phyloP scores from a whole-genome alignment of 2,797 vertebrate genomes.

The Coregonus ussuriensis region DNA sequence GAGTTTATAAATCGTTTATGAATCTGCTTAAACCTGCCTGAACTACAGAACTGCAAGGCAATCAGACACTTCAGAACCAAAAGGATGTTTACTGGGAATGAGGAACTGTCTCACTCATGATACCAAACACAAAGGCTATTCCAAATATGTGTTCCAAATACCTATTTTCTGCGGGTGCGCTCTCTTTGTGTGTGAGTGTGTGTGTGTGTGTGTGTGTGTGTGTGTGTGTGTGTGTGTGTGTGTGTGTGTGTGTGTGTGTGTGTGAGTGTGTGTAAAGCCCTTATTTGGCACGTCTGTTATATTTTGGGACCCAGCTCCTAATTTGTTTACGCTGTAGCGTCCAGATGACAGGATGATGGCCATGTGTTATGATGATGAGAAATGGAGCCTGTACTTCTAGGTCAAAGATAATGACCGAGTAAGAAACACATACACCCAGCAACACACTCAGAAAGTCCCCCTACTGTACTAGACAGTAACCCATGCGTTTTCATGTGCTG shows the following conservation, averaged over 20 bases:
- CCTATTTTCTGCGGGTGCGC: too few relatives aligned
- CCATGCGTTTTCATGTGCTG: too few relatives aligned
- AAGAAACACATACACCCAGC: background rate
- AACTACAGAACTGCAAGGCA: too few relatives aligned
- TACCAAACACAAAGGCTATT: too few relatives aligned
- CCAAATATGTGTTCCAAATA: too few relatives aligned
- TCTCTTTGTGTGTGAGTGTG: background rate
- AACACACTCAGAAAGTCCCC: constrained; percentile 48
- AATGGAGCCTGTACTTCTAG: constrained; percentile 48
- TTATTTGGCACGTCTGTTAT: constrained; percentile 58
- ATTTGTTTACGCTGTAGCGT: constrained; percentile 51
- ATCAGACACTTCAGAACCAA: too few relatives aligned
- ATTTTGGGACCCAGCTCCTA: constrained; percentile 39
- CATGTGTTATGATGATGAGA: constrained; percentile 30
- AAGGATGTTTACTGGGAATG: too few relatives aligned
- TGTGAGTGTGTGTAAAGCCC: constrained; percentile 53
- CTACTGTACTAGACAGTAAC: background rate
- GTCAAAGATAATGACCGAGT: constrained; percentile 50
- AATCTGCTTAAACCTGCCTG: too few relatives aligned
- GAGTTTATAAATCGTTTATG: too few relatives aligned
- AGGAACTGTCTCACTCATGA: too few relatives aligned
- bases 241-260: constrained; percentile 9
- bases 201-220: constrained; percentile 8
- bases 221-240: constrained; percentile 43
- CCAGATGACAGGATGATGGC: constrained; percentile 23